Percentiles rank a stretch among this genome's conserved stretches.
Evolutionary conservation across 2,113 vertebrate genomes (phyloP).

Genomic region (Corynorhinus townsendii): DNA sequence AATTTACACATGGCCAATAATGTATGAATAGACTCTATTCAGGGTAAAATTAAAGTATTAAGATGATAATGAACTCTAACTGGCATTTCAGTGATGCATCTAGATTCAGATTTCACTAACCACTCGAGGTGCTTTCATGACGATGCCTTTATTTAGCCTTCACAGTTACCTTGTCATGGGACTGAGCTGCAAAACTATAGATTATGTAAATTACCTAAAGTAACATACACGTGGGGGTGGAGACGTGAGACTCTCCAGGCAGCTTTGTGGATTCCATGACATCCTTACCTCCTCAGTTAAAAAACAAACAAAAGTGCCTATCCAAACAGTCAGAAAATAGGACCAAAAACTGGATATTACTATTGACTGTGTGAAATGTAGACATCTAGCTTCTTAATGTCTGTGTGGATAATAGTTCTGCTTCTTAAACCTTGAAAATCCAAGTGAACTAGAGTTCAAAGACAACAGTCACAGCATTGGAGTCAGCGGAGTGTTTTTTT

Average conservation of each 20-base stretch:
- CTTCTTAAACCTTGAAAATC: background rate
- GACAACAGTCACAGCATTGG: background rate
- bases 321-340: background rate
- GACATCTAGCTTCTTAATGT: background rate
- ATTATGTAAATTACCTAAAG: constrained; percentile 19
- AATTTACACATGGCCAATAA: background rate
- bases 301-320: background rate
- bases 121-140: background rate
- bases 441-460: background rate
- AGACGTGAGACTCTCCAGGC: background rate
- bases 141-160: constrained; percentile 34
- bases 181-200: background rate
- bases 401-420: background rate
- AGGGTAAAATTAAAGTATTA: constrained; percentile 37
- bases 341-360: background rate
- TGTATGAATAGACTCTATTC: background rate
- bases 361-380: background rate
- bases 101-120: constrained; percentile 26
- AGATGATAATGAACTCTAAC: background rate
- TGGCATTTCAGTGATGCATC: background rate
- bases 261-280: background rate
- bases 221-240: background rate
- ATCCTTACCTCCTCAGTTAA: background rate
- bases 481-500: background rate
- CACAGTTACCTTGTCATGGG: constrained; percentile 10